Conservation (phyloP, 2,113 vertebrate genomes). For the Clarias batrachus region DNA sequence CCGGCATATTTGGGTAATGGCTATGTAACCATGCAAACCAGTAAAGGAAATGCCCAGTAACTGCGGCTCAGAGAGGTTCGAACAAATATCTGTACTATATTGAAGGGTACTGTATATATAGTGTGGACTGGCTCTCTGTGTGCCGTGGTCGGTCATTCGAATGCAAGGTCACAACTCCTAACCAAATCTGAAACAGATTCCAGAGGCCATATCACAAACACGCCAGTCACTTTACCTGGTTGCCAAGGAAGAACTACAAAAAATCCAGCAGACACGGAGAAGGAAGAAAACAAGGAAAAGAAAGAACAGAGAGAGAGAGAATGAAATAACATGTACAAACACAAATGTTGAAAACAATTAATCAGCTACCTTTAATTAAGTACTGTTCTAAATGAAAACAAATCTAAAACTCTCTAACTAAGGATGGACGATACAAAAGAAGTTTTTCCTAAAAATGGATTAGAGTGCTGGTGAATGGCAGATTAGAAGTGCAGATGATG, state of each 20-base stretch:
- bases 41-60: conserved; percentile 51
- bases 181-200: conserved; percentile 58
- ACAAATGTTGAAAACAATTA: conserved; percentile 31
- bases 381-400: background rate
- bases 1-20: conserved; percentile 38
- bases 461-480: conserved; percentile 27
- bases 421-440: background rate
- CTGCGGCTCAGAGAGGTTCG: conserved; percentile 33
- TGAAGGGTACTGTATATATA: background rate
- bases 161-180: background rate
- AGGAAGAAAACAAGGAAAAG: conserved; percentile 67
- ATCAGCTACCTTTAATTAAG: background rate
- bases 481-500: conserved; percentile 32
- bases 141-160: background rate
- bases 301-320: conserved; percentile 62
- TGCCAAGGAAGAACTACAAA: conserved; percentile 99
- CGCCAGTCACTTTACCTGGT: conserved; percentile 93
- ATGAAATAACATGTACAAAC: conserved; percentile 66
- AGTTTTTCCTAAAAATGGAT: background rate
- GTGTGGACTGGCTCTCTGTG: conserved; percentile 9
- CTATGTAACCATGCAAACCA: conserved; percentile 39
- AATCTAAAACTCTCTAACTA: background rate
- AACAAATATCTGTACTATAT: conserved; percentile 39
- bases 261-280: conserved; percentile 75
- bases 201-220: conserved; percentile 56